Evolutionary conservation across 2,888 invertebrate species (phyloP), one percentile per base, ranked within the genome.

Genomic region (Salpingus planirostris): DNA sequence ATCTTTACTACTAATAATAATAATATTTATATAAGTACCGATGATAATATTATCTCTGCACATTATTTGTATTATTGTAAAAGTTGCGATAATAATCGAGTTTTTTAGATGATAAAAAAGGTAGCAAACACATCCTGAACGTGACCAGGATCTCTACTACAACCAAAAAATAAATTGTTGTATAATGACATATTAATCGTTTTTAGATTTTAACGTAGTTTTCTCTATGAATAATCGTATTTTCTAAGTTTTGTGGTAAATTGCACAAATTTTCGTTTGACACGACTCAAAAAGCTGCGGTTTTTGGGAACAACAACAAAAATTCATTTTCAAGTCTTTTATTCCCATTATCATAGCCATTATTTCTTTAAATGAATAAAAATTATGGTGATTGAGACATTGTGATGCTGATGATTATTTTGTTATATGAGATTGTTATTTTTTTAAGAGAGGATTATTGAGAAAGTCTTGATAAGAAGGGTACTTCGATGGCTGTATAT

Each of bases 61-160:
- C 13, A 26, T 26, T 4, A 4, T 10, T 26, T 26, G 2, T 27
- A 6, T 15, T 11, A 28, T 28, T n/a, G n/a, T n/a, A n/a, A n/a
- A n/a, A 24, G 8, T 24, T 24, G 8, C 10, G 4, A 12, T 24
- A 11, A 11, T 4, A 24, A 24, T 24, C 8, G 11, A 24, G 11
- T 3, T 24, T 8, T 24, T 7, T 5, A 5, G n/a, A 8, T 24
- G 11, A 11, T 3, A 10, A 2, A 11, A 3, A 11, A 12, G 11
- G 11, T 11, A 11, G 11, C 3, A 24, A 22, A 33, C 34, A 38
- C 31, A 14, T 38, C 38, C 38, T 38, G 38, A 31, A 25, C 29
- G 15, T 34, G 38, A 38, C 38, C 38, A 34, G 38, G 38, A 38
- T 33, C 27, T 25, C 21, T 32, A 26, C 21, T 31, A 11, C 4